Evolutionary conservation across 1,140 invertebrate genomes (phyloP).

Genomic region (Bombus turneri): DNA sequence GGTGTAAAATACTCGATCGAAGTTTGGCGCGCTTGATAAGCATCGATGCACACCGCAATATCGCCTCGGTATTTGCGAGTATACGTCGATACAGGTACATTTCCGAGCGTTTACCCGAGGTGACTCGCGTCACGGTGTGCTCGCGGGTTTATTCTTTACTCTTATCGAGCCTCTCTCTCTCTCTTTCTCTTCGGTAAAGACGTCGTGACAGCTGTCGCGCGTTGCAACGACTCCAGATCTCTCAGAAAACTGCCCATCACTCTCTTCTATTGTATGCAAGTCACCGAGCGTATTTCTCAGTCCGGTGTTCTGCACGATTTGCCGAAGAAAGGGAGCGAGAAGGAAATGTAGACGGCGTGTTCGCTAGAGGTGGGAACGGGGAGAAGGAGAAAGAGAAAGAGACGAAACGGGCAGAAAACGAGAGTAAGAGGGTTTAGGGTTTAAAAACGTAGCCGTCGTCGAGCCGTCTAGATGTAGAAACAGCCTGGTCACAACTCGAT

Average conservation of each 20-base stretch:
- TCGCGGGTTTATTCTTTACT: slow-evolving; percentile 43
- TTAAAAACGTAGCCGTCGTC: slow-evolving; percentile 41
- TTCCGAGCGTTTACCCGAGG: slow-evolving; percentile 32
- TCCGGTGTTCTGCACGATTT: slow-evolving; percentile 33
- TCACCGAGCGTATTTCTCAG: slow-evolving; percentile 53
- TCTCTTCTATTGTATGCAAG: slow-evolving; percentile 66
- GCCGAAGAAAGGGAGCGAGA: slow-evolving; percentile 17
- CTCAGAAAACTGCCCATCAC: slow-evolving; percentile 62
- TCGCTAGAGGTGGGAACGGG: neutral
- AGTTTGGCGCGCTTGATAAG: neutral
- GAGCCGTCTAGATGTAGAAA: slow-evolving; percentile 53
- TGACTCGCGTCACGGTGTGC: neutral
- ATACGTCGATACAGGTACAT: slow-evolving; percentile 32
- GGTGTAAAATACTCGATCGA: neutral
- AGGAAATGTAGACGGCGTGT: neutral
- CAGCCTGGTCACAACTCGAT: slow-evolving; percentile 57
- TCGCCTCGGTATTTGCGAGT: neutral
- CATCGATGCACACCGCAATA: neutral
- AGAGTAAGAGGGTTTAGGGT: slow-evolving; percentile 35
- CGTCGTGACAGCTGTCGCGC: slow-evolving; percentile 58
- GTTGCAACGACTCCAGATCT: slow-evolving; percentile 51
- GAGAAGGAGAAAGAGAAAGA: slow-evolving; percentile 4
- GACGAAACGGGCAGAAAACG: slow-evolving; percentile 3
- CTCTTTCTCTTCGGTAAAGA: neutral
- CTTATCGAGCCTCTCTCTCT: slow-evolving; percentile 42